Evolutionary conservation across 2,113 vertebrate genomes (phyloP), one percentile per base, ranked within the genome.

Genomic region (Muscicapa adusta): DNA sequence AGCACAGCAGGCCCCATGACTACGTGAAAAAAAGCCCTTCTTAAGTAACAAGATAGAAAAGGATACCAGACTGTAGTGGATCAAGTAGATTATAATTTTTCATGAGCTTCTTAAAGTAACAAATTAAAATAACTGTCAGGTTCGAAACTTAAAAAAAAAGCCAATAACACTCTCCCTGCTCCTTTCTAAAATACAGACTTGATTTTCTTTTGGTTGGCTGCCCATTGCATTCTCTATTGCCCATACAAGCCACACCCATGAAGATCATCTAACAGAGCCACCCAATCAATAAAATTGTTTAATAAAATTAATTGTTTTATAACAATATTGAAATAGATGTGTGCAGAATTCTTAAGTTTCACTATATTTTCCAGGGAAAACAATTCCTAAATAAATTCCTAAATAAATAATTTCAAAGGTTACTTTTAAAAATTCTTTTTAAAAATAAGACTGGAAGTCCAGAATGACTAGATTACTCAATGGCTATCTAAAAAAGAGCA

Each of bases 1-100:
- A 81, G 65, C 34, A 74, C 38, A 28, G 75, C n/a, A 89, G 47
- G 47, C 7, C 23, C 24, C 20, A 71, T 0, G 0, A 36, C 0
- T 16, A 63, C 26, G 53, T 25, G 12, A n/a, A 73, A 67, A 72
- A 85, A 79, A 40, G 9, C 6, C 12, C 26, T 43, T 42, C 26
- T 58, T 23, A 38, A 80, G 12, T 40, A 81, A 61, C 1, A 18
- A 15, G 28, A 87, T 13, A 74, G 7, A 67, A 81, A 91, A 89
- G 22, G 29, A 89, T 24, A 66, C 10, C 29, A 75, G 48, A 48
- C 26, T 63, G 18, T 38, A 91, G 4, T 14, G 40, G 25, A 85
- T 78, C 28, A 29, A 85, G 36, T 2, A 63, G 9, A 48, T n/a
- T 0, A 0, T 6, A 7, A 24, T 83, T 75, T 92, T 76, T 68